Evolutionary conservation across 2,797 vertebrate species (phyloP).

Genomic region (Carcharodon carcharias): DNA sequence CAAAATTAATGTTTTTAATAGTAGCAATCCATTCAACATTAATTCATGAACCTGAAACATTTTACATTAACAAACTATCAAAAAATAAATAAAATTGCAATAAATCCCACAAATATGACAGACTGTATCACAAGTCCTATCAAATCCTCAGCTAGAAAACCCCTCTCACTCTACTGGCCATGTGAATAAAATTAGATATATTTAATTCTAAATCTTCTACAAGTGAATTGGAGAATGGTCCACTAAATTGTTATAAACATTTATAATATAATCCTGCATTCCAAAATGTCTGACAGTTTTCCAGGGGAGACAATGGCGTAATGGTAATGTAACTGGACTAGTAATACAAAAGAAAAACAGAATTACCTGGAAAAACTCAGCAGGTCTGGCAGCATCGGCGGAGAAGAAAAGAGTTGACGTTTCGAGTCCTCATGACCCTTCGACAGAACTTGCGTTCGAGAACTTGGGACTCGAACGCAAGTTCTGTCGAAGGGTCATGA

Average conservation of each 20-base stretch:
- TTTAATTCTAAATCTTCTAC: not conserved
- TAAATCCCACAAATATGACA: not conserved
- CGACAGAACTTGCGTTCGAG: too few species aligned
- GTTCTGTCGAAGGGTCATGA: too few species aligned
- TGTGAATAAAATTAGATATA: not conserved
- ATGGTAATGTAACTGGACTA: too few species aligned
- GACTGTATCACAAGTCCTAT: not conserved
- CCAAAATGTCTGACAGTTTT: not conserved
- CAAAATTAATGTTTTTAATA: not conserved
- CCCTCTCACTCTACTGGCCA: not conserved
- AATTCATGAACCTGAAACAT: not conserved
- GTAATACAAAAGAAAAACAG: too few species aligned
- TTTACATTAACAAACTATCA: not conserved
- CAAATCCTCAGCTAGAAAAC: not conserved
- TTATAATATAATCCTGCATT: not conserved
- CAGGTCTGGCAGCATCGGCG: too few species aligned
- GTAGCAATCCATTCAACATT: not conserved
- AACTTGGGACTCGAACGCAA: too few species aligned
- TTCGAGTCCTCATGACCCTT: too few species aligned
- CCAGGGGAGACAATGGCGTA: too few species aligned
- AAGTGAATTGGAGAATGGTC: not conserved
- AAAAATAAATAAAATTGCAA: not conserved
- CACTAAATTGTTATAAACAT: not conserved
- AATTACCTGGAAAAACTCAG: too few species aligned
- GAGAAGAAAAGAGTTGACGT: too few species aligned